These are phyloP conservation scores for Andrena marginata DNA, from an alignment of 2,888 invertebrate species.

Conservation along the genomic window DNA sequence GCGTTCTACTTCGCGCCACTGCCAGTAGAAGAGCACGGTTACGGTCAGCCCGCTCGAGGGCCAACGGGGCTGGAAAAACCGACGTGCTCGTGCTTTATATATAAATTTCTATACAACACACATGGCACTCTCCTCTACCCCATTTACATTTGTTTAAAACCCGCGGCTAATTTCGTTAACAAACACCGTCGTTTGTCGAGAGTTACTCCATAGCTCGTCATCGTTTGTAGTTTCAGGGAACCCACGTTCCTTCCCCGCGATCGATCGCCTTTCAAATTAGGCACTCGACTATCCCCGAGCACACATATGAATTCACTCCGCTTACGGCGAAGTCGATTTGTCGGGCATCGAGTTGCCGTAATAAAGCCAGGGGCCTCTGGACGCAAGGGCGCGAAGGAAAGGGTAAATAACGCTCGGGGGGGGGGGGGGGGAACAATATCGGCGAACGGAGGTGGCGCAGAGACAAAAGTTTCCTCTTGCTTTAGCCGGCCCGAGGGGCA, in stretches of 20 bases:
- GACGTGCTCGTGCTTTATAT: not conserved
- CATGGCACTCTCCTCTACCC: not conserved
- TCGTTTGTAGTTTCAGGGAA: too few species aligned
- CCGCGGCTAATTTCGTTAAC: too few species aligned
- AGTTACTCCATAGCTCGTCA: too few species aligned
- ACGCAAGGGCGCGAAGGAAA: conserved; percentile 22
- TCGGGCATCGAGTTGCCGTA: conserved; percentile 18
- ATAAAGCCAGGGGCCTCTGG: conserved; percentile 2
- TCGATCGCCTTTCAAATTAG: too few species aligned
- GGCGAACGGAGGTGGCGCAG: conserved; percentile 51
- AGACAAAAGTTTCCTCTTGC: conserved; percentile 71
- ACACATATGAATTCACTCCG: not conserved
- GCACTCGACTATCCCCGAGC: conserved; percentile 7
- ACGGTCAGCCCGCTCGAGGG: conserved; percentile 29
- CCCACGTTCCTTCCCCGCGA: too few species aligned
- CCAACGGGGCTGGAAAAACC: not conserved
- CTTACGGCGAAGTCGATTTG: conserved; percentile 23
- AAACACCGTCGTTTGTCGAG: too few species aligned
- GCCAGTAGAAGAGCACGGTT: conserved; percentile 24
- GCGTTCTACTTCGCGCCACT: conserved; percentile 20
- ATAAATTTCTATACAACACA: not conserved
- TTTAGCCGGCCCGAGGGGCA: conserved; percentile 32
- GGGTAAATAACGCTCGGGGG: conserved; percentile 69
- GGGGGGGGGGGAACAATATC: conserved; percentile 70
- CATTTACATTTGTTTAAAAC: too few species aligned